Evolutionary conservation across 2,797 vertebrate species (phyloP).

Genomic region (Anas bahamensis): DNA sequence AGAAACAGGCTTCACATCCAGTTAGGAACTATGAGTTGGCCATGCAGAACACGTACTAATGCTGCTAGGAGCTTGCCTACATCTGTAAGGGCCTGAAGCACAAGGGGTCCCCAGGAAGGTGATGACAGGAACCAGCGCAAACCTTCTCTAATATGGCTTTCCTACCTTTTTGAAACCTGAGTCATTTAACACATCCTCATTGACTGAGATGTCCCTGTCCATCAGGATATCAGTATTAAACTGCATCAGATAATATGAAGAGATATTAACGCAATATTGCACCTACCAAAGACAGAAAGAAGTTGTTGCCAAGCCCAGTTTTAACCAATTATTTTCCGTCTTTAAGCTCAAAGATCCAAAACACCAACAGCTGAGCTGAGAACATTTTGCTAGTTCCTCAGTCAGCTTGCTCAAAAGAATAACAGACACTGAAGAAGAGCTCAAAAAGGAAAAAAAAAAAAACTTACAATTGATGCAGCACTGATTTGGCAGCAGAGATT

Average conservation of each 20-base stretch:
- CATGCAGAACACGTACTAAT: background rate
- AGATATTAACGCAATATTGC: background rate
- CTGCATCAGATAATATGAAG: background rate
- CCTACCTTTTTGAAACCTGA: no score
- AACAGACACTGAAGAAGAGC: background rate
- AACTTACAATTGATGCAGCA: background rate
- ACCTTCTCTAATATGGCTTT: background rate
- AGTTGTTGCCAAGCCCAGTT: background rate
- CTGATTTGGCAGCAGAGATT: background rate
- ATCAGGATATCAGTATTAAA: background rate
- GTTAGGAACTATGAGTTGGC: background rate
- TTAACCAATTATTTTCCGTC: background rate
- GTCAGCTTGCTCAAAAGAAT: background rate
- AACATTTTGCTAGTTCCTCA: background rate
- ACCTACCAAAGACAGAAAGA: background rate
- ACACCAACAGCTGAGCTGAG: accelerated
- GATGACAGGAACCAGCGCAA: background rate
- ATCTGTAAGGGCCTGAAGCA: background rate
- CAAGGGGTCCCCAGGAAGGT: background rate
- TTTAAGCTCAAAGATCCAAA: background rate
- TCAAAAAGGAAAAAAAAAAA: background rate
- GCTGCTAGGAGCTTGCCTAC: background rate
- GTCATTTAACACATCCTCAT: background rate
- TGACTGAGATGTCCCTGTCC: background rate
- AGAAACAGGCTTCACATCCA: background rate